A percentile compares a stretch with the other conserved stretches of the same genome.
Conservation (phyloP, 92 coral and sea anemone species). For the Heteractis magnifica region DNA sequence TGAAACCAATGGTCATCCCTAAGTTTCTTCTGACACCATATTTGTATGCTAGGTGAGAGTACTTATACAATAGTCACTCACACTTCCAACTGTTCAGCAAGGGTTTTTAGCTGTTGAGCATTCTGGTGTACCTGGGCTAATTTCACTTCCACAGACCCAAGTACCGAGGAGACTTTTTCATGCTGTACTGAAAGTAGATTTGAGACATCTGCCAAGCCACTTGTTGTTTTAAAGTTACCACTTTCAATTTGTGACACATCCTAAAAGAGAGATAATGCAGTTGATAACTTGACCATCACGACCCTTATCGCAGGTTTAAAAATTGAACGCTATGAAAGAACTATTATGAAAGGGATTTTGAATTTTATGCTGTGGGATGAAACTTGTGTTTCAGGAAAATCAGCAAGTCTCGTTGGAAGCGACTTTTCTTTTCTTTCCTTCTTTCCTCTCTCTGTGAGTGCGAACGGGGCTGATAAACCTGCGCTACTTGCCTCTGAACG, state of each 20-base stretch:
- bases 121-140: conserved; percentile 53
- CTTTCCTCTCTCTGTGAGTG: neutral
- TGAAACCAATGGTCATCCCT: too few relatives aligned
- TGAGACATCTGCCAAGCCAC: conserved; percentile 64
- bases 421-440: neutral
- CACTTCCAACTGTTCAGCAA: conserved; percentile 64
- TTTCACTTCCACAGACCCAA: conserved; percentile 30
- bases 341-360: too few relatives aligned
- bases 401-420: too few relatives aligned
- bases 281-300: too few relatives aligned
- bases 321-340: too few relatives aligned
- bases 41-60: too few relatives aligned
- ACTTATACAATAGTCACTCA: conserved; percentile 15
- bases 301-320: too few relatives aligned
- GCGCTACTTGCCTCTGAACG: conserved; percentile 4
- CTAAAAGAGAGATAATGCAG: conserved; percentile 6
- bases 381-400: too few relatives aligned
- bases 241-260: conserved; percentile 46
- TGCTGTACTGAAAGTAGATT: conserved; percentile 52
- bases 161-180: conserved; percentile 20
- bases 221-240: conserved; percentile 63
- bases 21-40: too few relatives aligned
- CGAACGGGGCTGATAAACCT: too few relatives aligned
- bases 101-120: conserved; percentile 43
- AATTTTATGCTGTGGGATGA: too few relatives aligned